Base-by-base conservation (phyloP, 2,113 vertebrate species). In the Poicephalus gulielmi region DNA sequence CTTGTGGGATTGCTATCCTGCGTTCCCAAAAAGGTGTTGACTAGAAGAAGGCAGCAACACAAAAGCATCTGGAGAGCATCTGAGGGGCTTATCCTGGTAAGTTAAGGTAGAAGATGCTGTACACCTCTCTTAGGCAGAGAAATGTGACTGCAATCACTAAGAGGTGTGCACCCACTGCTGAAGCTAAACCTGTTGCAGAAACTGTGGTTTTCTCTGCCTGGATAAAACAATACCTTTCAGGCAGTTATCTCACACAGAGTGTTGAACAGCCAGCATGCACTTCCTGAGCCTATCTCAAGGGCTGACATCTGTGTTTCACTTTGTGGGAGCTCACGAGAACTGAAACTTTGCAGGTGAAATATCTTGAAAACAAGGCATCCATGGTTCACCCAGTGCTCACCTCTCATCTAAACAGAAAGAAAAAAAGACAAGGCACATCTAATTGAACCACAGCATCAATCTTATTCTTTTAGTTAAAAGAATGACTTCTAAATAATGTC, bases 81-180 rank as follows among this genome's bases (percentile, higher is more conserved):
- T 41, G 75, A 66, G 59, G 27, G 46, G 37, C 85, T 71, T 33
- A 62, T 67, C 46, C 50, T 60, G 8, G 27, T 39, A 35, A 2
- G 1, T n/a, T 39, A 9, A 0, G 0, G n/a, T 55, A 44, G 22
- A n/a, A n/a, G 33, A 39, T 59, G 43, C 39, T 2, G 1, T 10
- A 37, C 0, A 3, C 10, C n/a, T 17, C 47, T 64, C 44, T 70
- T 62, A 39, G 5, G 2, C n/a, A 49, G 57, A 73, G 57, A 76
- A 39, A 63, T 31, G 67, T 53, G 75, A 37, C 59, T 66, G 70
- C 39, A 43, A 46, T 25, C 41, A 39, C 28, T 13, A 23, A 10
- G 57, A 43, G 37, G 17, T 33, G 41, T 46, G 47, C 19, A 49
- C 9, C 19, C n/a, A 46, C 23, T 1, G 52, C 85, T 53, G 73